Evolutionary conservation across 2,113 vertebrate species (phyloP).

Genomic region (Nerophis ophidion): DNA sequence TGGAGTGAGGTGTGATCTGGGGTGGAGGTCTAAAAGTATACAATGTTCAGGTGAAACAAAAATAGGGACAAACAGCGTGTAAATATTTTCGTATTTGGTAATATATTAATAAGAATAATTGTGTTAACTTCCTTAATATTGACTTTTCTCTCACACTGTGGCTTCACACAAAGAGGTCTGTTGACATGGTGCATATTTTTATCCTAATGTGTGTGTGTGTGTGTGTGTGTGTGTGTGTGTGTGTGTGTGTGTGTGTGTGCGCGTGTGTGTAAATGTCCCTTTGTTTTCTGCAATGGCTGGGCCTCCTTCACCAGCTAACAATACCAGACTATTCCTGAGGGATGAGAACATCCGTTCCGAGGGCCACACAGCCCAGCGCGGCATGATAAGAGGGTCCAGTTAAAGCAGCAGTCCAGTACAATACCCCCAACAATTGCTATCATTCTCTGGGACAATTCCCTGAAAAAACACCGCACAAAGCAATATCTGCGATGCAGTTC

Average conservation of each 20-base stretch:
- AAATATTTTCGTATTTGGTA: background rate
- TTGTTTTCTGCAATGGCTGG: conserved; percentile 57
- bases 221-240: conserved; percentile 4
- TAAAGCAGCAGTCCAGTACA: conserved; percentile 30
- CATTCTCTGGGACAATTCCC: background rate
- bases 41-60: no score
- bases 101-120: background rate
- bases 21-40: no score
- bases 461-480: background rate
- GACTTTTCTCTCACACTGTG: conserved; percentile 12
- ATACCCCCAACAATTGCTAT: background rate
- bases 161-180: conserved; percentile 18
- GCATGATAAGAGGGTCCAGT: conserved; percentile 48
- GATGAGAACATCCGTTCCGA: conserved; percentile 66
- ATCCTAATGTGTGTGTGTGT: conserved; percentile 11
- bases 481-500: background rate
- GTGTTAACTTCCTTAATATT: background rate
- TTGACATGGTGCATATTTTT: conserved; percentile 60
- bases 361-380: conserved; percentile 55
- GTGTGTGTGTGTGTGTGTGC: conserved; percentile 19
- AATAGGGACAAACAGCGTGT: no score
- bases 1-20: no score
- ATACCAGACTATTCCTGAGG: conserved; percentile 68
- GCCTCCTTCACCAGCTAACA: conserved; percentile 62
- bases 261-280: conserved; percentile 31